A percentile compares a stretch with the other conserved stretches of the same genome.
phyloP scores from a whole-genome alignment of 2,113 vertebrate species.

The Rhipidura dahli region DNA sequence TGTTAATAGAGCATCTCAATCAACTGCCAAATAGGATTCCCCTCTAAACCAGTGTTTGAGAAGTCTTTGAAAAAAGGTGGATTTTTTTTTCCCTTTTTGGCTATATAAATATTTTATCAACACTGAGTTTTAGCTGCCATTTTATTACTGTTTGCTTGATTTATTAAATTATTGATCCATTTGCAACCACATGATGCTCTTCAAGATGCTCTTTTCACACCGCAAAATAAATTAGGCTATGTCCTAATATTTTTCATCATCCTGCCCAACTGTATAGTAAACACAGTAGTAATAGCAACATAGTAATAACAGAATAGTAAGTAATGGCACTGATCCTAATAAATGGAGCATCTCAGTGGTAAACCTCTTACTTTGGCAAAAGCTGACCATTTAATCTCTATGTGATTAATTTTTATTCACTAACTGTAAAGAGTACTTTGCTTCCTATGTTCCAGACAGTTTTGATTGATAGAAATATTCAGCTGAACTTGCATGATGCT shows the following conservation, averaged over 20 bases:
- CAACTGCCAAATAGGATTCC: not conserved
- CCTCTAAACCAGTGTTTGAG: not conserved
- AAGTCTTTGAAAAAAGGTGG: not conserved
- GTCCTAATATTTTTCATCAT: not conserved
- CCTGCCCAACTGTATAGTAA: not conserved
- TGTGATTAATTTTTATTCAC: not conserved
- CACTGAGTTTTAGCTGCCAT: not conserved
- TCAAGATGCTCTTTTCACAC: not conserved
- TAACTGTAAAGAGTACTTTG: not conserved
- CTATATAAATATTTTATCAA: not conserved
- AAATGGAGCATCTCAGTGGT: not conserved
- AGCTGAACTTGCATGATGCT: not conserved
- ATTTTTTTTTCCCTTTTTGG: fast-evolving
- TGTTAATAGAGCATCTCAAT: not conserved
- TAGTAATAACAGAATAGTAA: not conserved
- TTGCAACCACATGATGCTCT: not conserved
- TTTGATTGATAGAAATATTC: constrained; percentile 3
- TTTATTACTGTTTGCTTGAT: not conserved
- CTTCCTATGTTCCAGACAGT: not conserved
- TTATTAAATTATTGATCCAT: not conserved
- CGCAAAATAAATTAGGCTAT: not conserved
- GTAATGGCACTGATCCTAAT: not conserved
- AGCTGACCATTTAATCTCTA: not conserved
- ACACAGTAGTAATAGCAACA: not conserved
- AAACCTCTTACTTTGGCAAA: constrained; percentile 2